Evolutionary conservation across 2,797 vertebrate genomes (phyloP).

Genomic region (Acanthurus leucopareius): DNA sequence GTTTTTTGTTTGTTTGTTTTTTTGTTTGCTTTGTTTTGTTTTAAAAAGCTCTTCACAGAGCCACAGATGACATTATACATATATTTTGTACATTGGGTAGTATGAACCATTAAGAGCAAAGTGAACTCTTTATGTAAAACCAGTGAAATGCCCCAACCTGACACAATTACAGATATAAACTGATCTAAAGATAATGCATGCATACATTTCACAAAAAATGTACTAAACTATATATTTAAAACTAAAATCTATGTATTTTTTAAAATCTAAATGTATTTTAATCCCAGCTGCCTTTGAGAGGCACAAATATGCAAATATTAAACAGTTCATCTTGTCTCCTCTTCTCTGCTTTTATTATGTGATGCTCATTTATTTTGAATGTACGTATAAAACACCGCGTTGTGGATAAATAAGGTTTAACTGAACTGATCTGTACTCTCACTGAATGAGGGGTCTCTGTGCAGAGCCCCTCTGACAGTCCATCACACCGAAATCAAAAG

Average conservation of each 20-base stretch:
- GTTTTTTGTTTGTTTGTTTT: not conserved
- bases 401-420: not conserved
- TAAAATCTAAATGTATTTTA: not conserved
- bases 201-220: not conserved
- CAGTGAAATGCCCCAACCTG: too few species aligned
- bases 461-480: not conserved
- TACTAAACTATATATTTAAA: not conserved
- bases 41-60: not conserved
- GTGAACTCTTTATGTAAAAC: not conserved
- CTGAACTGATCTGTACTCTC: not conserved
- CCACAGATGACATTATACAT: not conserved
- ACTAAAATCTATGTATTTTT: not conserved
- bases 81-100: not conserved
- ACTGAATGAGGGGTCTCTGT: not conserved
- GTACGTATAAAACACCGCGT: too few species aligned
- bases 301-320: not conserved
- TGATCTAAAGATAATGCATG: not conserved
- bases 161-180: not conserved
- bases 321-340: not conserved
- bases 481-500: not conserved
- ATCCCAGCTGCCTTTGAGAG: not conserved
- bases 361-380: too few species aligned
- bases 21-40: not conserved
- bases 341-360: too few species aligned
- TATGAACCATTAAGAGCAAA: not conserved